These are phyloP conservation scores for Bicyclus anynana DNA, from an alignment of 1,140 invertebrate species.

Conservation along the genomic window DNA sequence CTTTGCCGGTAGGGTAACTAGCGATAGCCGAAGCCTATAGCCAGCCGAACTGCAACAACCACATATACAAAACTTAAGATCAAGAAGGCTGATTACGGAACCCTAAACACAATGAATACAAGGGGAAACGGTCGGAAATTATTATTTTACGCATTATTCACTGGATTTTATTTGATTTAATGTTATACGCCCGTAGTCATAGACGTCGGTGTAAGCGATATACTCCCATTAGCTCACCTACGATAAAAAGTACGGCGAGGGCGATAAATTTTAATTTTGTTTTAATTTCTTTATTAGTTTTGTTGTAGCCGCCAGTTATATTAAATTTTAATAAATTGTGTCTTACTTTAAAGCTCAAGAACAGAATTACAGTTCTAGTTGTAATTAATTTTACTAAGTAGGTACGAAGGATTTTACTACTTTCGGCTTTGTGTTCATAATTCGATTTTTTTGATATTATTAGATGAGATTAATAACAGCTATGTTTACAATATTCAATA, in stretches of 20 bases:
- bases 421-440: not conserved
- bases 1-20: no score
- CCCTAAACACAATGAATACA: no score
- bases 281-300: conserved; percentile 3
- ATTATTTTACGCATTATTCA: conserved; percentile 59
- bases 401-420: not conserved
- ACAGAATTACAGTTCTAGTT: not conserved
- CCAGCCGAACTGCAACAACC: no score
- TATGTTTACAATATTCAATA: no score
- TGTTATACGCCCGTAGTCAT: conserved; percentile 33
- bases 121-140: conserved; percentile 45
- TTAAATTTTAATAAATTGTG: not conserved
- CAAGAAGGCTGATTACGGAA: no score
- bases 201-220: conserved; percentile 13
- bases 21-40: no score
- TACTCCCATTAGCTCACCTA: conserved; percentile 27
- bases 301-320: not conserved
- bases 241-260: conserved; percentile 18
- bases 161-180: conserved; percentile 50
- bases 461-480: not conserved
- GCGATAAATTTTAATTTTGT: conserved; percentile 2
- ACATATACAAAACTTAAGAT: no score
- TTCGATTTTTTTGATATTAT: not conserved
- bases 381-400: not conserved
- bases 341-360: not conserved